Conservation (phyloP, 2,113 vertebrate species). For the Amblyopsis rosae region DNA sequence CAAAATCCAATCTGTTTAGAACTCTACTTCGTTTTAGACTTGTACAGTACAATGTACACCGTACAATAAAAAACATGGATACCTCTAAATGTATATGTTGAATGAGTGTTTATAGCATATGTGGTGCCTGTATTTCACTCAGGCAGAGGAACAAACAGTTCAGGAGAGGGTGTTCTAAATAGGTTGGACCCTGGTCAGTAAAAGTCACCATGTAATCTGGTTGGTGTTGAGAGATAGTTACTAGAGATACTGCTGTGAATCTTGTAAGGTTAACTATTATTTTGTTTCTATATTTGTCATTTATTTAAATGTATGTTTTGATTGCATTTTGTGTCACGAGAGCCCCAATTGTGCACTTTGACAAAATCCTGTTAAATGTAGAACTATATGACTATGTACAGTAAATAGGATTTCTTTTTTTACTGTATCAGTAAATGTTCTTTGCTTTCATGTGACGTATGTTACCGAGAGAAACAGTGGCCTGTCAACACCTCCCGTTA, state of each 20-base stretch:
- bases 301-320: slow-evolving; percentile 62
- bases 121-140: slow-evolving; percentile 28
- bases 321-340: slow-evolving; percentile 47
- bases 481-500: slow-evolving; percentile 45
- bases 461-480: slow-evolving; percentile 15
- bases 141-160: slow-evolving; percentile 20
- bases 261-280: slow-evolving; percentile 28
- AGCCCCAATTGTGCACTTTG: slow-evolving; percentile 76
- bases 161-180: slow-evolving; percentile 27
- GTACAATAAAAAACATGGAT: slow-evolving; percentile 17
- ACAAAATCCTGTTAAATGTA: slow-evolving; percentile 63
- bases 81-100: slow-evolving; percentile 52
- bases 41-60: too few relatives aligned
- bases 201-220: slow-evolving; percentile 52
- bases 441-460: slow-evolving; percentile 59
- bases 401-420: slow-evolving; percentile 52
- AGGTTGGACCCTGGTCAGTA: slow-evolving; percentile 57
- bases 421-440: slow-evolving; percentile 72
- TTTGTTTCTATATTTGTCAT: slow-evolving; percentile 43
- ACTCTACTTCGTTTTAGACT: slow-evolving; percentile 10
- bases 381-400: slow-evolving; percentile 38
- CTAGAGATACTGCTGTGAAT: slow-evolving; percentile 72
- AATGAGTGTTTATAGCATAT: slow-evolving; percentile 32
- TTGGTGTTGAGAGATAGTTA: slow-evolving; percentile 46
- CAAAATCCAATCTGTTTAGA: background rate